Conservation (phyloP, 2,797 vertebrate genomes). For the Dromococcyx pavoninus region DNA sequence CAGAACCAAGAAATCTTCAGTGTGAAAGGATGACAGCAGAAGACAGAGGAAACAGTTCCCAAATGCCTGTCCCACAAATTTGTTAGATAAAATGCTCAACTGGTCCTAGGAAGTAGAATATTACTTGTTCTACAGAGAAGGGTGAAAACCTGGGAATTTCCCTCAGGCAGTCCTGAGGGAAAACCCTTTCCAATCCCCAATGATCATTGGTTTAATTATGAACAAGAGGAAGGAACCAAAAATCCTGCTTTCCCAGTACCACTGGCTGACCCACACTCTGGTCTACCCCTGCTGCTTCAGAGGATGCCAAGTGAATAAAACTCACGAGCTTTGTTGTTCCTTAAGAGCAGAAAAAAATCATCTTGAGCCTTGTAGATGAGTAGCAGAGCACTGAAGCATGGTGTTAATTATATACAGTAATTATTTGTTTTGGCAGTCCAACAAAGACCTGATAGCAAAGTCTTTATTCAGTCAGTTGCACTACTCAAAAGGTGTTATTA, state of each 20-base stretch:
- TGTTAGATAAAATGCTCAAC: background rate
- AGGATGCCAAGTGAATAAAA: background rate
- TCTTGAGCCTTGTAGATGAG: background rate
- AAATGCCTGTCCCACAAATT: background rate
- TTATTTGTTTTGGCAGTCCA: conserved; percentile 23
- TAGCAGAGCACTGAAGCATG: background rate
- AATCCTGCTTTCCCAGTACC: background rate
- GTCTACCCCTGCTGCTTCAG: background rate
- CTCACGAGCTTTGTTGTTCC: background rate
- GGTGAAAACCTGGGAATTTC: background rate
- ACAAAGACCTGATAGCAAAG: conserved; percentile 16
- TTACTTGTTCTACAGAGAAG: background rate
- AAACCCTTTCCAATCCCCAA: background rate
- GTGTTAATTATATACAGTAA: conserved; percentile 30
- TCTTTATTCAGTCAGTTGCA: conserved; percentile 7
- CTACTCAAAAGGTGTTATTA: background rate
- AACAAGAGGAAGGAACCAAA: background rate
- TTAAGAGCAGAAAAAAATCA: background rate
- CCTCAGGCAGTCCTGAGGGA: background rate
- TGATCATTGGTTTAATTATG: background rate
- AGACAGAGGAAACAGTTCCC: background rate
- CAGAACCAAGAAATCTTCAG: background rate
- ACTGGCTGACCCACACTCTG: background rate
- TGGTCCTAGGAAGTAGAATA: background rate
- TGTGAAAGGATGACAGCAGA: background rate